phyloP scores from a whole-genome alignment of 2,888 invertebrate genomes.

The Quadroppia sp. region DNA sequence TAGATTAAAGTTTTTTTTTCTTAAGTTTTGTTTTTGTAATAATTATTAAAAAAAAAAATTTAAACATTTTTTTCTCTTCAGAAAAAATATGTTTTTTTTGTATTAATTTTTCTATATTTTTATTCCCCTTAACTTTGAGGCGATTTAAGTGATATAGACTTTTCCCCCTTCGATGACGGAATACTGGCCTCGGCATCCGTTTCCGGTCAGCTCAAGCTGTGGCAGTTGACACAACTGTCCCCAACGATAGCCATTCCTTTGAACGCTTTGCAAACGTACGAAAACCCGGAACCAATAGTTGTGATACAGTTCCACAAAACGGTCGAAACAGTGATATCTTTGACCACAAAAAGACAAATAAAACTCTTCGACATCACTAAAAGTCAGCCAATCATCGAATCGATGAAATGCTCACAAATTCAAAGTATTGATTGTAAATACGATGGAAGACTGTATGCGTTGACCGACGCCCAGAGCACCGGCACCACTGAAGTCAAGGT shows the following conservation, averaged over 20 bases:
- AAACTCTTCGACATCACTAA: conserved; percentile 80
- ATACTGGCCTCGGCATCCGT: conserved; percentile 73
- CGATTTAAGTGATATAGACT: conserved; percentile 88
- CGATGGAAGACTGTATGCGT: conserved; percentile 74
- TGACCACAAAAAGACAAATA: conserved; percentile 73
- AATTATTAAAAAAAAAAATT: too few species aligned
- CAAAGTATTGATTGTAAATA: conserved; percentile 86
- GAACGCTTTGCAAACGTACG: conserved; percentile 73
- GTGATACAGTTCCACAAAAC: conserved; percentile 86
- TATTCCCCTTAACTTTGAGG: too few species aligned
- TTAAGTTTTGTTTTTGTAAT: too few species aligned
- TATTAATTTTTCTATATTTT: too few species aligned
- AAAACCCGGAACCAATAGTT: conserved; percentile 77
- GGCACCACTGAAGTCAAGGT: conserved; percentile 50
- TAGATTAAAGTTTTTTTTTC: too few species aligned
- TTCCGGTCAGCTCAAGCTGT: conserved; percentile 54
- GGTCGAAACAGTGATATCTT: conserved; percentile 81
- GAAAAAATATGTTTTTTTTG: too few species aligned
- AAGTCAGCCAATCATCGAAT: conserved; percentile 65
- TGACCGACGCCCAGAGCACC: conserved; percentile 58
- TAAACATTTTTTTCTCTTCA: too few species aligned
- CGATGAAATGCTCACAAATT: conserved; percentile 75
- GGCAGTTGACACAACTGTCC: conserved; percentile 26
- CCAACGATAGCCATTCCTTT: conserved; percentile 55
- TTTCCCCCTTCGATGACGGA: conserved; percentile 92